Base-by-base conservation (phyloP, 2,888 invertebrate species). In the Globia sparganii region DNA sequence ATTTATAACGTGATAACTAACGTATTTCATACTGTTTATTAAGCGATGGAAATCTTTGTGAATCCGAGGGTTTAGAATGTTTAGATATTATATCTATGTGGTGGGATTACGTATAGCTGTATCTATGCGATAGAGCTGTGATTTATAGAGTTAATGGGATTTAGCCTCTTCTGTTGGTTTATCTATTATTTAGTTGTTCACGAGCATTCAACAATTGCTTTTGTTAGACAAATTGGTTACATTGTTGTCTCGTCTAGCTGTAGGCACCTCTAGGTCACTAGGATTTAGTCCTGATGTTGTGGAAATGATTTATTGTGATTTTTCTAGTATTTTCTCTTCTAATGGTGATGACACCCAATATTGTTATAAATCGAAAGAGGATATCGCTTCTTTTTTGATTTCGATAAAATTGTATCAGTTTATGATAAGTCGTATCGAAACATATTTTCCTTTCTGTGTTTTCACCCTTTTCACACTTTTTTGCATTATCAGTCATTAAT, bases 1-100 rank as follows among this genome's bases (percentile, higher is more conserved):
- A 96, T 96, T 96, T 96, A 96, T 95, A 89, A 94, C 92, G 96
- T 96, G 96, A 93, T 95, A 96, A 96, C 92, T 91, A 91, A 88
- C 90, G 87, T 92, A 93, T 93, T 92, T 91, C 90, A 91, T 92
- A 82, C 85, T 87, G 91, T 93, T 92, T 91, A 92, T 93, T 91
- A 90, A 88, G 80, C 87, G 83, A 90, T 85, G 87, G 88, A 91
- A 92, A 92, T 93, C 89, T 85, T 83, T 87, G 85, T 92, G 91
- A 92, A 92, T 92, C 91, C 91, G 83, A 81, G 89, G 91, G 89
- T 88, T 88, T 84, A 82, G 61, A 71, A 40, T 28, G 53, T 78
- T 81, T 86, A 72, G 78, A 64, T 86, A 86, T 84, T 34, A 34
- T 56, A n/a, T 56, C 11, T n/a, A 1, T 53, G 4, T 9, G 53